Evolutionary conservation across 2,113 vertebrate species (phyloP).

Genomic region (Menura novaehollandiae): DNA sequence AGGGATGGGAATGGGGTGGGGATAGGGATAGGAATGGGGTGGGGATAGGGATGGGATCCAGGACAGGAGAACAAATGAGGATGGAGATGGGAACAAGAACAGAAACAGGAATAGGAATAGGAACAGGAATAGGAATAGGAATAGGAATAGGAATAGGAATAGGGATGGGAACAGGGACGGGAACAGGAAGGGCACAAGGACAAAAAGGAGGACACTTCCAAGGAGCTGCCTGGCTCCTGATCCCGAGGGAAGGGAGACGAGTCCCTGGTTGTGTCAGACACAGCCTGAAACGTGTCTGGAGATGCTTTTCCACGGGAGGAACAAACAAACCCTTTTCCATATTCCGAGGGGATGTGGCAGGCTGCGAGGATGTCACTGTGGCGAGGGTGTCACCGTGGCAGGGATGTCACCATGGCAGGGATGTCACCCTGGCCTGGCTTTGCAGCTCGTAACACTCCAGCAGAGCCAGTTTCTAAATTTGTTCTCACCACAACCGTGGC

Average conservation of each 20-base stretch:
- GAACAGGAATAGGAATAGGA: no score
- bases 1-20: no score
- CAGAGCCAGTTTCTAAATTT: not conserved
- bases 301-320: not conserved
- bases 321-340: not conserved
- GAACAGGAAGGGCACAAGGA: not conserved
- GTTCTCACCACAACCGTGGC: not conserved
- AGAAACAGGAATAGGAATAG: no score
- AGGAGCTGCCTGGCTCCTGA: not conserved
- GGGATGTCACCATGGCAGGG: not conserved
- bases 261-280: not conserved
- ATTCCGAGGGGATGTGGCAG: not conserved
- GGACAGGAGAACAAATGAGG: no score
- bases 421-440: not conserved
- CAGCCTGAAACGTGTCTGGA: fast-evolving
- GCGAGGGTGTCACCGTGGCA: not conserved
- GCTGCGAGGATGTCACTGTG: not conserved
- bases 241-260: fast-evolving
- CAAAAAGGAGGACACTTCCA: not conserved
- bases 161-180: not conserved
- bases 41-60: no score
- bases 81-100: not conserved
- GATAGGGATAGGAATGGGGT: no score
- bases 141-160: not conserved
- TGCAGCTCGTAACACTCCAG: not conserved